Conservation (phyloP, 1,140 invertebrate genomes). For the Conus ventricosus region DNA sequence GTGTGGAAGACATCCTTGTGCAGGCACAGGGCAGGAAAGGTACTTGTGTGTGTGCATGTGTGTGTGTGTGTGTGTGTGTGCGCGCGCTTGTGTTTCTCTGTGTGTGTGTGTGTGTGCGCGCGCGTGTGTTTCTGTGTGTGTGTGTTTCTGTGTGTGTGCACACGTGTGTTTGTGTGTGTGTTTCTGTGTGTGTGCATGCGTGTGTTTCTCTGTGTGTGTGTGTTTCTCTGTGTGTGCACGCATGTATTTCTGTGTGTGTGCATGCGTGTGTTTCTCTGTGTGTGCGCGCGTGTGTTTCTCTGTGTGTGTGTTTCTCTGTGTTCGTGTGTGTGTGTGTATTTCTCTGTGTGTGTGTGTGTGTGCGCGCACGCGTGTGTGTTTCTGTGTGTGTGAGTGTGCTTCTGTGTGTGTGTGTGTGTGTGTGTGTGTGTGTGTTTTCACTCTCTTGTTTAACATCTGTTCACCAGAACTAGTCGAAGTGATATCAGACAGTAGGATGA, state of each 20-base stretch:
- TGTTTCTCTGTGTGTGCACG: background rate
- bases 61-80: background rate
- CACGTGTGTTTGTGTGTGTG: background rate
- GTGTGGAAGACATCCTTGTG: slow-evolving; percentile 72
- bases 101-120: background rate
- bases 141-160: background rate
- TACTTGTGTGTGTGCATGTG: slow-evolving; percentile 27
- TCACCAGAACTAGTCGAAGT: no score
- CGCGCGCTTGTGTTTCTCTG: background rate
- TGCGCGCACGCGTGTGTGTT: background rate
- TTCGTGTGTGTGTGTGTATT: background rate
- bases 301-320: background rate
- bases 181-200: background rate
- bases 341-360: background rate
- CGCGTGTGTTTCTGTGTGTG: background rate
- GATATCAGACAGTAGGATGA: no score
- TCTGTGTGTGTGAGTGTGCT: no score
- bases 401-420: background rate
- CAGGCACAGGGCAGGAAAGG: slow-evolving; percentile 71
- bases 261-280: background rate
- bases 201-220: background rate
- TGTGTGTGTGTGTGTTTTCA: background rate
- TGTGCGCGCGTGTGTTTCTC: background rate
- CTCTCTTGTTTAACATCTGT: background rate
- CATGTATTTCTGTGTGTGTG: background rate